Evolutionary conservation across 1,140 invertebrate species (phyloP), one percentile per base, ranked within the genome.

Genomic region (Atta cephalotes): DNA sequence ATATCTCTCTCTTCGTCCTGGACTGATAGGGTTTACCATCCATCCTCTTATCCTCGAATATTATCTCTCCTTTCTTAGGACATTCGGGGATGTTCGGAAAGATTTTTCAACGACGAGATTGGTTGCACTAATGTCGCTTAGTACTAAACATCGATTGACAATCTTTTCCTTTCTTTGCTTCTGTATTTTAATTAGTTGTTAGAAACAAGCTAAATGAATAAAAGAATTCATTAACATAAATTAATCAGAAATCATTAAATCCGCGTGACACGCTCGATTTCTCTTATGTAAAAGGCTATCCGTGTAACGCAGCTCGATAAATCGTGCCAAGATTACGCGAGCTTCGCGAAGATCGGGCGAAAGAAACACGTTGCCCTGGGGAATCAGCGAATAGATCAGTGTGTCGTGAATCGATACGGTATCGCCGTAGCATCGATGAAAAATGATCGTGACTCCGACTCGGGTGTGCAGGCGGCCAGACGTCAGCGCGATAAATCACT

Each of bases 401-500:
- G 66, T 35, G 21, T 70, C 78, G 65, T 39, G 66, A 49, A 35
- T 49, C 80, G 80, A 74, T 49, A 31, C 70, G 56, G 5, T 62
- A 72, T 82, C 68, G 51, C 39, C 25, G 70, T n/a, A 68, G 71
- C 18, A 76, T 74, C 35, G 68, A 51, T 74, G 80, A 74, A 82
- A 82, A 82, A 82, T 82, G 80, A 82, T 84, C 39, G 71, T 51
- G 70, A 70, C 78, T 80, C 49, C 45, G 62, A 71, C 21, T 12
- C n/a, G 35, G 25, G 56, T 35, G 39, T 74, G 28, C 70, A 49
- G 68, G 56, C 80, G 18, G 68, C 28, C 21, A 3, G n/a, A 63
- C 45, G 39, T 84, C 80, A 63, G 70, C 31, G 70, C 80, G 70
- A 84, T 84, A 84, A 84, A 84, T 84, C 80, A 84, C 80, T 60